phyloP scores from a whole-genome alignment of 1,140 invertebrate species.

The Brachystomella parvula region DNA sequence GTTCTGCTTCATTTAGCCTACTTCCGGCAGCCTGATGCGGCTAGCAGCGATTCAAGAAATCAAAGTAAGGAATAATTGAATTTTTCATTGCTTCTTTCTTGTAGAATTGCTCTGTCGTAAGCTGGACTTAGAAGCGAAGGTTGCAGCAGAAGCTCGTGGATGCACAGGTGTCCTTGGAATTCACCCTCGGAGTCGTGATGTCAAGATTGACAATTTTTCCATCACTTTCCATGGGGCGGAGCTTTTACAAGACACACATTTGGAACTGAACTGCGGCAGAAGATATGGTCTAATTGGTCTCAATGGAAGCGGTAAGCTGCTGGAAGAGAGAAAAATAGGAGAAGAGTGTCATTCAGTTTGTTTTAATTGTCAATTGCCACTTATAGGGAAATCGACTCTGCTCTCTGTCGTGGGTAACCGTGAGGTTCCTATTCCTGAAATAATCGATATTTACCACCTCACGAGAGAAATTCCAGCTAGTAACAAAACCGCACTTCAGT shows the following conservation, averaged over 20 bases:
- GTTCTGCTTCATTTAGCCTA: not conserved
- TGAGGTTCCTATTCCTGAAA: slow-evolving; percentile 91
- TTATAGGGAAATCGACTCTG: slow-evolving; percentile 76
- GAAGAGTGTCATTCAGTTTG: not conserved
- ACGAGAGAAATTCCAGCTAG: slow-evolving; percentile 67
- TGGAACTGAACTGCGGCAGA: slow-evolving; percentile 93
- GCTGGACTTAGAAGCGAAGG: slow-evolving; percentile 76
- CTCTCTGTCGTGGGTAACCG: slow-evolving; percentile 82
- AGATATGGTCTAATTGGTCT: slow-evolving; percentile 89
- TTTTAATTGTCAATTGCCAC: slow-evolving; percentile 38
- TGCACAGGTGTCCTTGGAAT: slow-evolving; percentile 91
- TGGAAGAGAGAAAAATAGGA: slow-evolving; percentile 54
- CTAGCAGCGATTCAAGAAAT: no score
- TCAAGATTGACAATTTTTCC: slow-evolving; percentile 95
- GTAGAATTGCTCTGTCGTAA: slow-evolving; percentile 76
- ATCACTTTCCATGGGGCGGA: slow-evolving; percentile 97
- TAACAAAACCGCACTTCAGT: slow-evolving; percentile 69
- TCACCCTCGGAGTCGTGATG: slow-evolving; percentile 87
- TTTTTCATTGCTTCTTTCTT: slow-evolving; percentile 22
- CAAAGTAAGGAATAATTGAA: no score
- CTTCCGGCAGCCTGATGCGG: slow-evolving; percentile 5
- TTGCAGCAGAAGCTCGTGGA: slow-evolving; percentile 86
- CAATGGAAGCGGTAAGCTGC: slow-evolving; percentile 59
- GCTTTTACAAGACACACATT: slow-evolving; percentile 85
- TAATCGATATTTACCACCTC: slow-evolving; percentile 97